Conservation (phyloP, 2,113 vertebrate species). For the Protobothrops flavoviridis region DNA sequence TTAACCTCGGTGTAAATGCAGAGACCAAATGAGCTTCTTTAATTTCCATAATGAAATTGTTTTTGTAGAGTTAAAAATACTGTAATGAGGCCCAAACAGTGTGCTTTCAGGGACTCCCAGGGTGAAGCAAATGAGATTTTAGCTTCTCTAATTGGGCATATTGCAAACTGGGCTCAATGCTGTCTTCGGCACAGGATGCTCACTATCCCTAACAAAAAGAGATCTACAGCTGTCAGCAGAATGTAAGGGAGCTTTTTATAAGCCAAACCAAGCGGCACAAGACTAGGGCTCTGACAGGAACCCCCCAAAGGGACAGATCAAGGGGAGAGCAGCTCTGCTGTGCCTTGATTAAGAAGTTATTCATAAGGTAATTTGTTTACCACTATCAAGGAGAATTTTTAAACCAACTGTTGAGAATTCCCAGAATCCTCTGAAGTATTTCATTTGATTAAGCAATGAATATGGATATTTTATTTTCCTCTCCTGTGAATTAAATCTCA, state of each 20-base stretch:
- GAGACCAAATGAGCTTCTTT: constrained; percentile 79
- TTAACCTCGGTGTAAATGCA: constrained; percentile 70
- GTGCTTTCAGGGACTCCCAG: constrained; percentile 78
- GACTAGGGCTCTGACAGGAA: constrained; percentile 70
- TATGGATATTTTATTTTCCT: constrained; percentile 69
- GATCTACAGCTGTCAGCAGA: constrained; percentile 80
- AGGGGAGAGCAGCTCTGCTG: constrained; percentile 67
- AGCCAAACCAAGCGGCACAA: constrained; percentile 67
- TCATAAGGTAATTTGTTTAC: constrained; percentile 78
- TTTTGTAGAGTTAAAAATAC: constrained; percentile 86
- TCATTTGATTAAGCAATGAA: constrained; percentile 78
- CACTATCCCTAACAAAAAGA: constrained; percentile 81
- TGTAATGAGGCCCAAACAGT: constrained; percentile 83
- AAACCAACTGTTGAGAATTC: constrained; percentile 70
- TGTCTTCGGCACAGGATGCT: constrained; percentile 78
- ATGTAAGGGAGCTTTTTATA: constrained; percentile 70
- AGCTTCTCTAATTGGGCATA: constrained; percentile 83
- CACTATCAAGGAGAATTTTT: constrained; percentile 69
- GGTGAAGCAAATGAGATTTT: constrained; percentile 86
- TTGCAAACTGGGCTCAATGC: constrained; percentile 77
- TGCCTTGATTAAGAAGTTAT: constrained; percentile 80
- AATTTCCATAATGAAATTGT: constrained; percentile 87
- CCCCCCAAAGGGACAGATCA: constrained; percentile 81
- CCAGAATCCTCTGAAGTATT: constrained; percentile 71
- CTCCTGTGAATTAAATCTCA: constrained; percentile 69